These are phyloP conservation scores for Leucania comma DNA, from an alignment of 2,888 invertebrate genomes.

Conservation along the genomic window DNA sequence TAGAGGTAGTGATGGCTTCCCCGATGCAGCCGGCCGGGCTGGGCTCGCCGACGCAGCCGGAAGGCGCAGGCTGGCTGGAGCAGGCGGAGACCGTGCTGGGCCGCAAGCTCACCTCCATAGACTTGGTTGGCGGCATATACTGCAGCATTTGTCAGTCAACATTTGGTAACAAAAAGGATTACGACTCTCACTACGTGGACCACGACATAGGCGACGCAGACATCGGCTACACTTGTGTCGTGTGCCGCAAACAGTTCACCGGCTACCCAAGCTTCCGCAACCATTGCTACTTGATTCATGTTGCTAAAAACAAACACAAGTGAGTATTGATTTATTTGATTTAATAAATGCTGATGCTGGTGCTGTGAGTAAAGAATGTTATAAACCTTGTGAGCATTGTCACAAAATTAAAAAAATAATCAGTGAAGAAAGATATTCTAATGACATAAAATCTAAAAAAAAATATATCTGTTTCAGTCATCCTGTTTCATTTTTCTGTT, in stretches of 20 bases:
- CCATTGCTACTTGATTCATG: slow-evolving; percentile 91
- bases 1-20: slow-evolving; percentile 76
- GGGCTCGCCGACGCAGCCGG: slow-evolving; percentile 42
- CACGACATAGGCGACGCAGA: slow-evolving; percentile 75
- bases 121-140: slow-evolving; percentile 88
- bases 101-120: slow-evolving; percentile 82
- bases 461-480: no score
- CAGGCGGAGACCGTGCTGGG: slow-evolving; percentile 54
- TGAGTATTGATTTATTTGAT: slow-evolving; percentile 70
- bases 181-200: slow-evolving; percentile 88
- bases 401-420: no score
- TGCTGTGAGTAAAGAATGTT: not conserved
- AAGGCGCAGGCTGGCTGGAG: slow-evolving; percentile 47
- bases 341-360: not conserved
- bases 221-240: slow-evolving; percentile 90
- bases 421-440: no score
- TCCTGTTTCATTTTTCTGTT: no score
- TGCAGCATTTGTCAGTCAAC: slow-evolving; percentile 90
- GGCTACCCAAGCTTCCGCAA: slow-evolving; percentile 91
- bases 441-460: no score
- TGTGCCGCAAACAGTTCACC: slow-evolving; percentile 88
- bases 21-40: slow-evolving; percentile 51
- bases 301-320: slow-evolving; percentile 90
- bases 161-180: slow-evolving; percentile 88
- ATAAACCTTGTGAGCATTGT: not conserved